phyloP scores from a whole-genome alignment of 1,140 invertebrate genomes.

The Temnothorax nylanderi region DNA sequence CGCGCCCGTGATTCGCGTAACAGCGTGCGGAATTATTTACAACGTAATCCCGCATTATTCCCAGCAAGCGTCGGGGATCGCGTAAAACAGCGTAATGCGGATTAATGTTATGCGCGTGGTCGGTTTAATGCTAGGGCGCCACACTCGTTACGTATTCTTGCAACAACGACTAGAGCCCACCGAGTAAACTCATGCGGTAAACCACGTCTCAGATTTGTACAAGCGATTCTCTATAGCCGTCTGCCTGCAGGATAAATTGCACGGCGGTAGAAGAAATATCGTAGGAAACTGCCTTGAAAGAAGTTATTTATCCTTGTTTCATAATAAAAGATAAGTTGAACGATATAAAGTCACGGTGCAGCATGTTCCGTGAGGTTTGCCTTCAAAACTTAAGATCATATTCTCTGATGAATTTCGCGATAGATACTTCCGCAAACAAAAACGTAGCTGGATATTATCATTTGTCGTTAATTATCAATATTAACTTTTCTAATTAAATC shows the following conservation, averaged over 20 bases:
- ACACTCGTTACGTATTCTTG: constrained; percentile 55
- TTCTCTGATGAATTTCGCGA: constrained; percentile 23
- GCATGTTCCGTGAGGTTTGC: neutral
- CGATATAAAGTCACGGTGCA: constrained; percentile 6
- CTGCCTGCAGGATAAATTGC: constrained; percentile 36
- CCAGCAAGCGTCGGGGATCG: constrained; percentile 39
- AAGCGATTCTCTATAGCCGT: constrained; percentile 41
- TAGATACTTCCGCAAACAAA: neutral
- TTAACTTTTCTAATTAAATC: constrained; percentile 1
- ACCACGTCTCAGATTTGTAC: constrained; percentile 51
- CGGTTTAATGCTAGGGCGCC: constrained; percentile 46
- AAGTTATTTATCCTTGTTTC: constrained; percentile 57
- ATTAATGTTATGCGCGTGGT: constrained; percentile 60
- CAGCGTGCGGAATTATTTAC: constrained; percentile 52
- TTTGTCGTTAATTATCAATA: constrained; percentile 17
- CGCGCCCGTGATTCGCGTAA: constrained; percentile 28
- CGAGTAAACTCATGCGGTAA: constrained; percentile 28
- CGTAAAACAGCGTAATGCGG: constrained; percentile 54
- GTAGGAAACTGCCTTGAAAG: constrained; percentile 46
- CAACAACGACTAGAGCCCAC: constrained; percentile 34
- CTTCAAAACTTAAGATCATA: constrained; percentile 25
- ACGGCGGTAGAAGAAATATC: constrained; percentile 30
- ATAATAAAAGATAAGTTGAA: constrained; percentile 56
- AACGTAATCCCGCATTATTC: constrained; percentile 54
- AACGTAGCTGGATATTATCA: neutral